These are phyloP conservation scores for Oceanodroma tethys DNA, from an alignment of 2,113 vertebrate species.

Conservation along the genomic window DNA sequence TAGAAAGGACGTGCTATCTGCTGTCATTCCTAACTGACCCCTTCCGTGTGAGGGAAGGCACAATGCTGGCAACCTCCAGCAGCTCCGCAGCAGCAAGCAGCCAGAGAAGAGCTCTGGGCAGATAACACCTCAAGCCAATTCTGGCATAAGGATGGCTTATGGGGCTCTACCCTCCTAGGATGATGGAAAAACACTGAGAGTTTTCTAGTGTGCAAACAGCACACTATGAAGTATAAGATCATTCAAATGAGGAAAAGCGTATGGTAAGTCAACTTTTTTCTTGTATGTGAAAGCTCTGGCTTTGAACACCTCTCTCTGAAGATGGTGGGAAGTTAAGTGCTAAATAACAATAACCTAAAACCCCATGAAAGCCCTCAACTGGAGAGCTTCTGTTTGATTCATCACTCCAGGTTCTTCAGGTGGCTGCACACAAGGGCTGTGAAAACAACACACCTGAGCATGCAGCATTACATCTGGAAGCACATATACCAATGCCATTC, in stretches of 20 bases:
- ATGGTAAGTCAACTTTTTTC: background rate
- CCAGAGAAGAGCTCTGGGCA: background rate
- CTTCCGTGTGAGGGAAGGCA: background rate
- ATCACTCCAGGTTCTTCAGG: background rate
- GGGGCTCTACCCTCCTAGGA: background rate
- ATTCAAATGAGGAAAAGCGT: background rate
- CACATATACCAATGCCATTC: background rate
- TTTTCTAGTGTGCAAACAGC: background rate
- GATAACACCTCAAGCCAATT: background rate
- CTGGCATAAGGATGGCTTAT: background rate
- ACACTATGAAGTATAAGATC: background rate
- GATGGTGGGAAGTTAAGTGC: background rate
- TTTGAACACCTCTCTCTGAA: background rate
- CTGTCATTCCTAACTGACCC: background rate
- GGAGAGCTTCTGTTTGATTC: background rate
- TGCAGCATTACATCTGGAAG: background rate
- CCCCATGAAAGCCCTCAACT: background rate
- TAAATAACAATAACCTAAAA: background rate
- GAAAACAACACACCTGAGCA: background rate
- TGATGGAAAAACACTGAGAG: background rate
- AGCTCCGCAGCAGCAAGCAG: background rate
- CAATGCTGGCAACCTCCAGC: background rate
- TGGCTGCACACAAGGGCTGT: background rate
- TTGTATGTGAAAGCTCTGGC: background rate
- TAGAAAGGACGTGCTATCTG: accelerated